Percentiles rank a stretch among this genome's conserved stretches.
Conservation (phyloP, 2,113 vertebrate genomes). For the Phainopepla nitens region DNA sequence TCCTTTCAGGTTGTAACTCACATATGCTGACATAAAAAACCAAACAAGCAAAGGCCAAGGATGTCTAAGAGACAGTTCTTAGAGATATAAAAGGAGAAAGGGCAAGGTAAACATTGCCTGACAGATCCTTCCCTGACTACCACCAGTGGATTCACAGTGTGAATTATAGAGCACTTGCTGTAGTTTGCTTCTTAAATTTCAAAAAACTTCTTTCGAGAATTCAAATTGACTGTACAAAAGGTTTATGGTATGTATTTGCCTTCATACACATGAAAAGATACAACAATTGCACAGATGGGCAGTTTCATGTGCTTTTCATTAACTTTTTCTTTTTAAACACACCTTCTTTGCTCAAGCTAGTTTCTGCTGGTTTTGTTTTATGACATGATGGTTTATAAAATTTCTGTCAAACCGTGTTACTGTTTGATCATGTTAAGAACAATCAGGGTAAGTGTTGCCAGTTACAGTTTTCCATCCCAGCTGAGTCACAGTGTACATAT, state of each 20-base stretch:
- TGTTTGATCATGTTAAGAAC: slow-evolving; percentile 33
- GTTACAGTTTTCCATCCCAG: background rate
- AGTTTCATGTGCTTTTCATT: slow-evolving; percentile 24
- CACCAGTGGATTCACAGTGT: background rate
- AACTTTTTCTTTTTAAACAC: background rate
- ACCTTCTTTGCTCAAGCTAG: slow-evolving; percentile 15
- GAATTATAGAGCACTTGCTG: background rate
- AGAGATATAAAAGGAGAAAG: background rate
- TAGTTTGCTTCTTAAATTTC: background rate
- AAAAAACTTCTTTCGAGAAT: background rate
- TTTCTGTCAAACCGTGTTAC: slow-evolving; percentile 23
- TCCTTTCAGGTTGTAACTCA: background rate
- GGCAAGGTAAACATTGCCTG: background rate
- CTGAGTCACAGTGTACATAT: slow-evolving; percentile 3
- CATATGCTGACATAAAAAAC: background rate
- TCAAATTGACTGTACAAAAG: background rate
- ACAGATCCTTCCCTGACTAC: background rate
- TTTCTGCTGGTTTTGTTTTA: slow-evolving; percentile 38
- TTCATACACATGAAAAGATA: background rate
- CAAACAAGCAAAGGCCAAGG: background rate
- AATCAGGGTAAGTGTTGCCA: slow-evolving; percentile 35
- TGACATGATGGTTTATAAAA: slow-evolving; percentile 33
- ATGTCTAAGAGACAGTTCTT: background rate
- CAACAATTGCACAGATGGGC: slow-evolving; percentile 11
- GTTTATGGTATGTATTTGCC: slow-evolving; percentile 4